Conservation (phyloP, 1,140 invertebrate species). For the Coboldia fuscipes region DNA sequence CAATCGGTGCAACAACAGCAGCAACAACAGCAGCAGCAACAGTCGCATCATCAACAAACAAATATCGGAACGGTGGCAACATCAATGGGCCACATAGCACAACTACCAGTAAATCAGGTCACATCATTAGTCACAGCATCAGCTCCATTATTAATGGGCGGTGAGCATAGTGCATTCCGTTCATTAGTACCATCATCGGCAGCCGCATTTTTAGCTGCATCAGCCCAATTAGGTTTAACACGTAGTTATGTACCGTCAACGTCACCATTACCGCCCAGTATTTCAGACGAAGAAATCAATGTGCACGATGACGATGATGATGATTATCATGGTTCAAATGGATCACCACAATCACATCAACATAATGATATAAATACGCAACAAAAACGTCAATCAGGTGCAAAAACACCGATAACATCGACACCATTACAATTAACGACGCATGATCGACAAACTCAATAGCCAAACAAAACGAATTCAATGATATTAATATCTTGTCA, state of each 20-base stretch:
- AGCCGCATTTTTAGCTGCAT: conserved; percentile 22
- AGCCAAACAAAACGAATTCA: too few relatives aligned
- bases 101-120: conserved; percentile 6
- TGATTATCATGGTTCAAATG: conserved; percentile 12
- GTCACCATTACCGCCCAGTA: conserved; percentile 22
- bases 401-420: not conserved
- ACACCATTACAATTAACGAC: not conserved
- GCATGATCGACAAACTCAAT: not conserved
- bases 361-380: too few relatives aligned
- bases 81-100: not conserved
- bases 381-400: too few relatives aligned
- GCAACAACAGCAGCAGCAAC: conserved; percentile 8
- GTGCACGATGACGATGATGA: conserved; percentile 36
- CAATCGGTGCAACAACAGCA: conserved; percentile 5
- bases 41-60: conserved; percentile 16
- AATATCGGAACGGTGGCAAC: conserved; percentile 8
- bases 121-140: conserved; percentile 21
- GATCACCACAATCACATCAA: too few relatives aligned
- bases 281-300: conserved; percentile 45
- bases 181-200: conserved; percentile 31
- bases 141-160: conserved; percentile 43
- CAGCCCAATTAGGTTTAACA: conserved; percentile 23
- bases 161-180: conserved; percentile 69
- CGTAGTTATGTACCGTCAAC: conserved; percentile 21
- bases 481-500: too few relatives aligned